These are phyloP conservation scores for Pygocentrus nattereri DNA, from an alignment of 2,797 vertebrate genomes.

Conservation along the genomic window DNA sequence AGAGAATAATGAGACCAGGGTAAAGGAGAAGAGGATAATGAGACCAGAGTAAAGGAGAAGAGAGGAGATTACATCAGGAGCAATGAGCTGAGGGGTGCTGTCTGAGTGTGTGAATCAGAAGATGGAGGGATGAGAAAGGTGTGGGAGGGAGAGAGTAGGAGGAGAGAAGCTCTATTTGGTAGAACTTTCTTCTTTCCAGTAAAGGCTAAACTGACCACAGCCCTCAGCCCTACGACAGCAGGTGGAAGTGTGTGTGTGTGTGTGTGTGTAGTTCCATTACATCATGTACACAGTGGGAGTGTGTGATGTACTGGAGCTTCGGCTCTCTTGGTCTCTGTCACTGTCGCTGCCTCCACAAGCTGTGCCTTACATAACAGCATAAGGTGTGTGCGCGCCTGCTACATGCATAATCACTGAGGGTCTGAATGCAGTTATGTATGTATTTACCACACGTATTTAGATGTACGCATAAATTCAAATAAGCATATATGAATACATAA, in stretches of 20 bases:
- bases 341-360: conserved; percentile 31
- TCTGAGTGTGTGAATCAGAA: conserved; percentile 57
- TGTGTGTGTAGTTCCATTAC: conserved; percentile 28
- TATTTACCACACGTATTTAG: neutral
- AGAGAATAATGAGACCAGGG: too few species aligned
- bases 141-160: conserved; percentile 56
- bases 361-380: conserved; percentile 28
- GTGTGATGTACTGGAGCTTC: conserved; percentile 46
- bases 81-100: neutral
- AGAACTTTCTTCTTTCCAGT: neutral
- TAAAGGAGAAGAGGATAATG: neutral
- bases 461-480: neutral
- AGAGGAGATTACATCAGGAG: neutral
- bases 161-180: conserved; percentile 19
- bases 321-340: conserved; percentile 38
- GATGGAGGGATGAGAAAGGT: conserved; percentile 61
- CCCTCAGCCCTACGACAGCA: conserved; percentile 15
- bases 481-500: too few species aligned
- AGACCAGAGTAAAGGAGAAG: neutral
- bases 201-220: conserved; percentile 52
- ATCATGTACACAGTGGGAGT: conserved; percentile 49
- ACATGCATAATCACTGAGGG: too few species aligned
- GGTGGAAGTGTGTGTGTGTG: conserved; percentile 30
- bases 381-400: neutral
- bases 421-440: too few species aligned